Conservation (phyloP, 2,888 invertebrate genomes). For the Nomada ruficornis region DNA sequence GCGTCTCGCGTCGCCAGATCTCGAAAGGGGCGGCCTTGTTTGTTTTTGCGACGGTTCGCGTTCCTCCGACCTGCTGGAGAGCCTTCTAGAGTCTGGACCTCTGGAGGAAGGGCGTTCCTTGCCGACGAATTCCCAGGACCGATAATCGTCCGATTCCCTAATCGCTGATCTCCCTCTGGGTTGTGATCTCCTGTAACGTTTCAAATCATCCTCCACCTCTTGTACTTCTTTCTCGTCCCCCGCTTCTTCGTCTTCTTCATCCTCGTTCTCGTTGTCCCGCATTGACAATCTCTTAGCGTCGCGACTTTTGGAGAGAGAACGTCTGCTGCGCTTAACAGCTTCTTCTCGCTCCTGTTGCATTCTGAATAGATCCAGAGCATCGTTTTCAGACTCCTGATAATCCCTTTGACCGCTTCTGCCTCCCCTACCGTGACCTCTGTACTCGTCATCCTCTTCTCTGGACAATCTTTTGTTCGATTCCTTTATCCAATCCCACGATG, state of each 20-base stretch:
- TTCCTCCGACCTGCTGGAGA: conserved; percentile 64
- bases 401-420: conserved; percentile 67
- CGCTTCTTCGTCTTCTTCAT: conserved; percentile 57
- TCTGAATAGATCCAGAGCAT: conserved; percentile 39
- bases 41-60: conserved; percentile 63
- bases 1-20: conserved; percentile 67
- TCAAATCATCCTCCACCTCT: conserved; percentile 51
- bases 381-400: conserved; percentile 62
- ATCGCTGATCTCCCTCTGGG: conserved; percentile 66
- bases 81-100: conserved; percentile 63
- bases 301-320: conserved; percentile 66
- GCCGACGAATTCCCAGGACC: conserved; percentile 71
- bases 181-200: conserved; percentile 50
- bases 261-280: conserved; percentile 53
- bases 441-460: conserved; percentile 39
- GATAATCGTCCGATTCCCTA: conserved; percentile 70
- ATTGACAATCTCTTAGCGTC: conserved; percentile 45
- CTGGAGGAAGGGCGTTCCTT: conserved; percentile 72
- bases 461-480: conserved; percentile 33
- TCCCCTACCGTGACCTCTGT: conserved; percentile 58
- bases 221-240: conserved; percentile 44
- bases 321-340: conserved; percentile 58
- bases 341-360: conserved; percentile 61
- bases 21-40: conserved; percentile 64
- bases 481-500: conserved; percentile 41